A percentile compares a stretch with the other conserved stretches of the same genome.
phyloP scores from a whole-genome alignment of 1,140 invertebrate species.

The Polypedilum vanderplanki region DNA sequence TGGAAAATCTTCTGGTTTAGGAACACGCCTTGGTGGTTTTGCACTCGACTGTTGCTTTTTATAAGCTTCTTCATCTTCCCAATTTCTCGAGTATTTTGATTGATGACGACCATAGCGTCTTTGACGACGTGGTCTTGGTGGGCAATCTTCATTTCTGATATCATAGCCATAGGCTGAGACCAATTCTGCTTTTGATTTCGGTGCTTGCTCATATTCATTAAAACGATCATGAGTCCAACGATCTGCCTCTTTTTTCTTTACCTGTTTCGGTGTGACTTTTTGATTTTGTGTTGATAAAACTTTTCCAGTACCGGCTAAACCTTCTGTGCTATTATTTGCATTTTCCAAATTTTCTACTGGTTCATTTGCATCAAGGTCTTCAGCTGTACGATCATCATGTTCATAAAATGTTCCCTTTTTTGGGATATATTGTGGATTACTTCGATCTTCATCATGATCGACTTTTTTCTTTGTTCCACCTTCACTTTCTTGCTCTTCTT shows the following conservation, averaged over 20 bases:
- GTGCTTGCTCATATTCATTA: slow-evolving; percentile 65
- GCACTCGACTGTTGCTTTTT: slow-evolving; percentile 43
- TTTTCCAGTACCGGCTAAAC: slow-evolving; percentile 32
- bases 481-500: slow-evolving; percentile 50
- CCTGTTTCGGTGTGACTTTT: slow-evolving; percentile 43
- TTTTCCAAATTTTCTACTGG: slow-evolving; percentile 32
- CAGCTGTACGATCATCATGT: slow-evolving; percentile 83
- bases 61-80: slow-evolving; percentile 88
- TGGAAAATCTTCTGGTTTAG: slow-evolving; percentile 43
- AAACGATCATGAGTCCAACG: slow-evolving; percentile 89
- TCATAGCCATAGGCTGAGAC: slow-evolving; percentile 90
- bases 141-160: slow-evolving; percentile 84
- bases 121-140: slow-evolving; percentile 75
- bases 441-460: slow-evolving; percentile 88
- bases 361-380: slow-evolving; percentile 46
- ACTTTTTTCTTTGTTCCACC: slow-evolving; percentile 58
- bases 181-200: slow-evolving; percentile 81
- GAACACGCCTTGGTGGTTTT: slow-evolving; percentile 37
- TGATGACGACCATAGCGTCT: slow-evolving; percentile 82
- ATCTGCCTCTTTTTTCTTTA: slow-evolving; percentile 48
- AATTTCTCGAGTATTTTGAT: slow-evolving; percentile 83
- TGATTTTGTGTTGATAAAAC: slow-evolving; percentile 36
- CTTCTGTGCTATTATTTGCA: slow-evolving; percentile 32
- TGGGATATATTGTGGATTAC: slow-evolving; percentile 95
- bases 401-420: slow-evolving; percentile 94